Conservation (phyloP, 2,888 invertebrate species). For the Proisotoma minuta region DNA sequence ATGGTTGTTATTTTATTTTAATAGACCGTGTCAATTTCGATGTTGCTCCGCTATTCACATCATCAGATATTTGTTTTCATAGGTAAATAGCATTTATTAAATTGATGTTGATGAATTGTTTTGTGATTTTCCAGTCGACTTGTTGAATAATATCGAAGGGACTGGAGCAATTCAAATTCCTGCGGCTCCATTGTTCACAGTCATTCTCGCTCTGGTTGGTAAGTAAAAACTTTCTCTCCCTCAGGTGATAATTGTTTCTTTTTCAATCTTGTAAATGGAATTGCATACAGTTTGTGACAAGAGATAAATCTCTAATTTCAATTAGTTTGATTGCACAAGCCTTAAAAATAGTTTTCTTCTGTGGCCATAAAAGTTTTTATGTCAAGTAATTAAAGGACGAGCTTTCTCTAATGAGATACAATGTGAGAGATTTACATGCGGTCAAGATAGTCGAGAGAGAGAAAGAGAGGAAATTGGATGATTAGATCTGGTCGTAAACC, state of each 20-base stretch:
- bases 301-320: slow-evolving; percentile 19
- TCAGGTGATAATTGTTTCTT: not conserved
- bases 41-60: slow-evolving; percentile 95
- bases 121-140: slow-evolving; percentile 71
- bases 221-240: slow-evolving; percentile 59
- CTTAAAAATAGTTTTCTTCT: too few species aligned
- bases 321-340: slow-evolving; percentile 13
- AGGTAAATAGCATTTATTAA: slow-evolving; percentile 62
- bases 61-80: slow-evolving; percentile 99
- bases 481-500: too few species aligned
- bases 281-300: too few species aligned
- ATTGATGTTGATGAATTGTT: slow-evolving; percentile 10
- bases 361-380: too few species aligned
- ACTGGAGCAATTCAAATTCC: slow-evolving; percentile 75
- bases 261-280: not conserved
- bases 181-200: slow-evolving; percentile 92
- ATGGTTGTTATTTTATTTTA: slow-evolving; percentile 55
- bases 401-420: too few species aligned
- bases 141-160: slow-evolving; percentile 82
- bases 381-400: too few species aligned
- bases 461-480: not conserved
- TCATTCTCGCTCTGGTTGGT: slow-evolving; percentile 97
- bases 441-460: not conserved
- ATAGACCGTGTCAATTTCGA: slow-evolving; percentile 96
- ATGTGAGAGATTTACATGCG: too few species aligned